These are phyloP conservation scores for Lagodon rhomboides DNA, from an alignment of 2,797 vertebrate genomes.

Conservation along the genomic window DNA sequence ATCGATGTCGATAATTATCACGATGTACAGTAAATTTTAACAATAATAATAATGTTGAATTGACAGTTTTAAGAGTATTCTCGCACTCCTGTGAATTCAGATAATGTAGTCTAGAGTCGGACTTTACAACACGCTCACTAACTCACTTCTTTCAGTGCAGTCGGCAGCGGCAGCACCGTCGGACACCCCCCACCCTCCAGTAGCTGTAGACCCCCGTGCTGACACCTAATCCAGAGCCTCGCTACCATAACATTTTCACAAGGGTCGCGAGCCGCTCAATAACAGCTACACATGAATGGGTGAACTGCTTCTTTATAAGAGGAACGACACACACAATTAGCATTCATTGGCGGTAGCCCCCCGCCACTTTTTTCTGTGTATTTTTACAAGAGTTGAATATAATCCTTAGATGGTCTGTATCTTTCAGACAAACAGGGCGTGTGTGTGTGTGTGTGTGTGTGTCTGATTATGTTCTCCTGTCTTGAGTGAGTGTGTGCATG, in stretches of 20 bases:
- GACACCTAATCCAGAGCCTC: conserved; percentile 80
- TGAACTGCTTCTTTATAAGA: conserved; percentile 82
- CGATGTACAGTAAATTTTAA: no score
- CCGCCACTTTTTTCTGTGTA: conserved; percentile 65
- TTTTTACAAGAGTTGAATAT: conserved; percentile 72
- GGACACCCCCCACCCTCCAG: conserved; percentile 10
- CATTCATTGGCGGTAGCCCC: conserved; percentile 66
- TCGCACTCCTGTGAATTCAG: not conserved
- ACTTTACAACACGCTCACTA: not conserved
- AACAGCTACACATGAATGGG: conserved; percentile 79
- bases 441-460: conserved; percentile 11
- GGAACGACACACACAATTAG: conserved; percentile 81
- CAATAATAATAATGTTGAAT: no score
- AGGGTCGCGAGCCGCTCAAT: conserved; percentile 74
- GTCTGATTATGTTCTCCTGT: conserved; percentile 9
- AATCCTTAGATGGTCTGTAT: conserved; percentile 62
- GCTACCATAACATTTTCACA: conserved; percentile 86
- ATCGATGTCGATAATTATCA: no score
- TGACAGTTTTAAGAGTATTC: no score
- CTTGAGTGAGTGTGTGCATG: not conserved
- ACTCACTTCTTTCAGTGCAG: conserved; percentile 29
- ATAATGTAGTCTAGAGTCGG: not conserved
- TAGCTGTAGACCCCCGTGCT: conserved; percentile 49
- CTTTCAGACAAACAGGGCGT: conserved; percentile 17
- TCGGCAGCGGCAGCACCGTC: conserved; percentile 25